phyloP scores from a whole-genome alignment of 2,113 vertebrate genomes.

The Nannospalax galili region DNA sequence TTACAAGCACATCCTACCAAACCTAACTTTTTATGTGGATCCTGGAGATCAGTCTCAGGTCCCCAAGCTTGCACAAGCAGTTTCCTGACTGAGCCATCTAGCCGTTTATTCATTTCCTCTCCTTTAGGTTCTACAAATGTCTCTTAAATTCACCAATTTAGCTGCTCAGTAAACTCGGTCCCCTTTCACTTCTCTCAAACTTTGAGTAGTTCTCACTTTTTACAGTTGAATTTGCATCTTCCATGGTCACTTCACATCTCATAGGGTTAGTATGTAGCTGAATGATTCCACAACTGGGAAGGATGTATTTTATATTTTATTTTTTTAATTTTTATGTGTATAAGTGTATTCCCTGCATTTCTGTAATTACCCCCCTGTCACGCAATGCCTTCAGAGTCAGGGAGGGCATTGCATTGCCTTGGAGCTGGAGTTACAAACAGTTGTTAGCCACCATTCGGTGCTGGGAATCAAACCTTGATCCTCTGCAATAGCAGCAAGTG shows the following conservation, averaged over 20 bases:
- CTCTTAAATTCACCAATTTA: neutral
- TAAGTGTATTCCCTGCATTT: too few relatives aligned
- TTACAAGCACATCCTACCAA: neutral
- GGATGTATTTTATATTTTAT: too few relatives aligned
- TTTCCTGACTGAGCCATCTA: neutral
- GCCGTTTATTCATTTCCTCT: neutral
- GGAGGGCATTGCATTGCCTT: too few relatives aligned
- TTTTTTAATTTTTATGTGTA: too few relatives aligned
- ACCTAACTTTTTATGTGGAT: neutral
- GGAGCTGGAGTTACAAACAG: too few relatives aligned
- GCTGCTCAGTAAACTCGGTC: neutral
- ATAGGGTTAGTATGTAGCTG: accelerated
- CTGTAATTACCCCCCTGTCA: too few relatives aligned
- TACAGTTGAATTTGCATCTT: neutral
- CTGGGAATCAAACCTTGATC: too few relatives aligned
- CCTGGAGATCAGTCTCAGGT: neutral
- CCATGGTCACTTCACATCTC: neutral
- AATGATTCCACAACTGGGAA: neutral
- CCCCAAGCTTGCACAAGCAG: neutral
- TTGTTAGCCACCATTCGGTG: too few relatives aligned
- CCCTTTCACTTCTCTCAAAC: neutral
- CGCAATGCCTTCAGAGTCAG: too few relatives aligned
- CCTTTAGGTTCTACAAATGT: neutral
- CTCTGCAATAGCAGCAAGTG: too few relatives aligned
- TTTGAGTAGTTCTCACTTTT: neutral